These are phyloP conservation scores for Mustela lutreola DNA, from an alignment of 2,113 vertebrate species.

Conservation along the genomic window DNA sequence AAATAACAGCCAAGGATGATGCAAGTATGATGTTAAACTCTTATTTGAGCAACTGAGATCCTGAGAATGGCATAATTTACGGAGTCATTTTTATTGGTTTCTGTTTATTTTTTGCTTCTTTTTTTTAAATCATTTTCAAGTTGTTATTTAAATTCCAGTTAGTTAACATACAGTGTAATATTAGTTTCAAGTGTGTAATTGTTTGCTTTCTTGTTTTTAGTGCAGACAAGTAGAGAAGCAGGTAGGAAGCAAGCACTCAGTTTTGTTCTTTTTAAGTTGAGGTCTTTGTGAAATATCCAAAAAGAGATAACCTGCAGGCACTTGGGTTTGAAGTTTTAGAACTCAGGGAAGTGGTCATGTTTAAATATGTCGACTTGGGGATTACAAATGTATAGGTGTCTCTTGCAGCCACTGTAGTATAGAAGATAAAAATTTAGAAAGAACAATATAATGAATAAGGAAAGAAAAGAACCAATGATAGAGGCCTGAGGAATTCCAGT, in stretches of 20 bases:
- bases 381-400: background rate
- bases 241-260: background rate
- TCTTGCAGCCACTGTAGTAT: rapidly evolving
- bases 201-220: background rate
- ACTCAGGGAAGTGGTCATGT: background rate
- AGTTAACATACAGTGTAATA: background rate
- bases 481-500: background rate
- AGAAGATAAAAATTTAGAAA: background rate
- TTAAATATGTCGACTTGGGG: background rate
- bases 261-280: background rate
- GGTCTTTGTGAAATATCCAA: background rate
- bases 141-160: background rate
- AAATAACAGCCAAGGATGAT: background rate
- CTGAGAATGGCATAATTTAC: background rate
- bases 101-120: background rate
- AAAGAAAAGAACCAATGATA: background rate
- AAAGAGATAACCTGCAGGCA: background rate
- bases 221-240: background rate
- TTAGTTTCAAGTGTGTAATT: background rate
- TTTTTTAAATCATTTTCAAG: background rate
- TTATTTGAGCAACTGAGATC: background rate
- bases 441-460: background rate
- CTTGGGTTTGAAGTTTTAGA: background rate
- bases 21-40: background rate
- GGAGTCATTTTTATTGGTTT: background rate